These are phyloP conservation scores for Cantharis rustica DNA, from an alignment of 2,888 invertebrate species.

Conservation along the genomic window DNA sequence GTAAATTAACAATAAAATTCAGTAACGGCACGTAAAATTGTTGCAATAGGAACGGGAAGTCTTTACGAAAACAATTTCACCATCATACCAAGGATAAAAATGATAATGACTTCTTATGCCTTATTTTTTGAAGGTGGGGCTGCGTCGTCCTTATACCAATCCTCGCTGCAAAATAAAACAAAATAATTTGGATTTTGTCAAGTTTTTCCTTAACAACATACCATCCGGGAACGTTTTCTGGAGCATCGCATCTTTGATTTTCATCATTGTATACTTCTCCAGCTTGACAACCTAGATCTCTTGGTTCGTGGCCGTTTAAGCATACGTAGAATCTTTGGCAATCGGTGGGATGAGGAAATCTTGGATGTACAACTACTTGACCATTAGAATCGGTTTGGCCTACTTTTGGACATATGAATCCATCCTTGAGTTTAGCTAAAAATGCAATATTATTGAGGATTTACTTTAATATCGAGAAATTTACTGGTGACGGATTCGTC, in stretches of 20 bases:
- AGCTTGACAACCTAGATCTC: slow-evolving; percentile 82
- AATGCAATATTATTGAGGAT: not conserved
- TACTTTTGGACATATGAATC: slow-evolving; percentile 83
- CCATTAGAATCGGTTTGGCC: slow-evolving; percentile 69
- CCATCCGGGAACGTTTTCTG: slow-evolving; percentile 91
- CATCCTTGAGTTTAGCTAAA: slow-evolving; percentile 77
- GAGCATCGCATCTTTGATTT: slow-evolving; percentile 82
- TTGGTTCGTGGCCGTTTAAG: slow-evolving; percentile 82
- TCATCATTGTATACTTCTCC: slow-evolving; percentile 93
- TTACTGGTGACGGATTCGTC: slow-evolving; percentile 56
- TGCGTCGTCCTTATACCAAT: slow-evolving; percentile 86
- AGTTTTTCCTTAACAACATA: slow-evolving; percentile 56
- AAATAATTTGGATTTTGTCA: not conserved
- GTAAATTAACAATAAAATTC: not conserved
- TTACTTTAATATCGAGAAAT: slow-evolving; percentile 18
- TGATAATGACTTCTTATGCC: slow-evolving; percentile 20
- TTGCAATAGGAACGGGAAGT: not conserved
- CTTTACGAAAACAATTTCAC: not conserved
- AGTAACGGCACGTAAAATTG: not conserved
- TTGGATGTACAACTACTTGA: slow-evolving; percentile 79
- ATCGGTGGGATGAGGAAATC: slow-evolving; percentile 83
- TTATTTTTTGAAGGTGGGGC: slow-evolving; percentile 51
- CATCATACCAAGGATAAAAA: slow-evolving; percentile 10
- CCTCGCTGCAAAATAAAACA: slow-evolving; percentile 63
- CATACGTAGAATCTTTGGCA: slow-evolving; percentile 93